Base-by-base conservation (phyloP, 2,888 invertebrate genomes). In the Ditula angustiorana region DNA sequence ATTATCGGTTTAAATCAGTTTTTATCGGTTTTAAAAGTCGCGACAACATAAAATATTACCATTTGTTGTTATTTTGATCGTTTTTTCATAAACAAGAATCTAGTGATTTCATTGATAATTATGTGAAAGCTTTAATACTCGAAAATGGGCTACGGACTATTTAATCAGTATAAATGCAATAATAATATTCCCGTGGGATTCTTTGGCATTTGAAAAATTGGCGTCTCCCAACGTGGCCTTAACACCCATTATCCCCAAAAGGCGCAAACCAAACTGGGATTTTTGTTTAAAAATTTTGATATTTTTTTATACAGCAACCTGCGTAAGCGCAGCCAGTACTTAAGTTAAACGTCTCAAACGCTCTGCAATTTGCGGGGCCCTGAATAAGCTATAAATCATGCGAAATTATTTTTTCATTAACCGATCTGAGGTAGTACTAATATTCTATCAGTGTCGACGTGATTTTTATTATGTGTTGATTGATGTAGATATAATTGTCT, bases 301-400 rank as follows among this genome's bases (percentile, higher is more conserved):
- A 30, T 61, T 59, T 67, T 64, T 66, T 68, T 68, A 66, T 66
- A 67, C 68, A 81, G n/a, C n/a, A 85, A 77, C 73, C 73, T 83
- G 81, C 83, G 82, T 85, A 77, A 79, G 81, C 86, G 86, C 86
- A 87, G 85, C 74, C 82, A 72, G 81, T 86, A 87, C 83, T 92
- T 92, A 90, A 87, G 85, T 90, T 92, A 92, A 92, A 89, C 90
- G 91, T 86, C 83, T 85, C 81, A 89, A 90, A 90, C 88, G 83
- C 86, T 78, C 80, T 75, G 87, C 88, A 91, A 92, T 92, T 91
- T 90, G 85, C 86, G 74, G 75, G 71, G 78, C 74, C 74, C 80
- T 90, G 92, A 92, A 86, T 92, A 87, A 92, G 92, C 92, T 88
- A 92, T 92, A 92, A 92, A 92, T 92, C 92, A 85, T 81, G 82